Base-by-base conservation (phyloP, 1,140 invertebrate species). In the Macrobrachium rosenbergii region DNA sequence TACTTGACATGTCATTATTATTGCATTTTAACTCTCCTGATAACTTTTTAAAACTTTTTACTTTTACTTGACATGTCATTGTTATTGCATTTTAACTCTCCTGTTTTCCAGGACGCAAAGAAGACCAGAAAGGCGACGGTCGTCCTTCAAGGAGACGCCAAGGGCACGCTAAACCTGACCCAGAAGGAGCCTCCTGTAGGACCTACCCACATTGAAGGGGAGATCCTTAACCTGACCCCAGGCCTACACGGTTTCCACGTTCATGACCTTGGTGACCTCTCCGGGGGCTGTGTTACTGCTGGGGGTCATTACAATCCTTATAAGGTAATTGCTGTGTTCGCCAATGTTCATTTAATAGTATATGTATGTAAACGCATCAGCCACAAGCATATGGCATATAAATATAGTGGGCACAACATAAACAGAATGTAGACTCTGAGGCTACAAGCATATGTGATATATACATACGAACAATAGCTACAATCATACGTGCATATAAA, bases 211-310 rank as follows among this genome's bases (percentile, higher is more conserved):
- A 83, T 97, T 19, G 94, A 93, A 37, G 96, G 96, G 19, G 93
- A 96, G 91, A 92, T 97, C 17, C 92, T 90, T 37, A 96, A 96
- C 11, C 91, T 97, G 63, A 91, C 93, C 17, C 92, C 94, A 90
- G 96, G 96, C 16, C 90, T 93, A 43, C 97, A 98, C 92, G 98
- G 98, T 58, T 99, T 99, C 93, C 99, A 99, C 92, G 94, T 99
- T 80, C 99, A 99, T 91, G 96, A 99, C 93, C 99, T 97, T 92
- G 99, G 98, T 2, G 98, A 99, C 91, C 96, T 97, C 89, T 98
- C 97, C 62, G 98, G 99, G 92, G 98, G 98, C 0, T 99, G 99
- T 92, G 97, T 95, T 5, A 98, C 97, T 78, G 97, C 98, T 23
- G 99, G 98, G 0, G 93, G 97, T 0, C 99, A 99, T 93, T 99